Evolutionary conservation across 2,797 vertebrate species (phyloP).

Genomic region (Scyliorhinus canicula): DNA sequence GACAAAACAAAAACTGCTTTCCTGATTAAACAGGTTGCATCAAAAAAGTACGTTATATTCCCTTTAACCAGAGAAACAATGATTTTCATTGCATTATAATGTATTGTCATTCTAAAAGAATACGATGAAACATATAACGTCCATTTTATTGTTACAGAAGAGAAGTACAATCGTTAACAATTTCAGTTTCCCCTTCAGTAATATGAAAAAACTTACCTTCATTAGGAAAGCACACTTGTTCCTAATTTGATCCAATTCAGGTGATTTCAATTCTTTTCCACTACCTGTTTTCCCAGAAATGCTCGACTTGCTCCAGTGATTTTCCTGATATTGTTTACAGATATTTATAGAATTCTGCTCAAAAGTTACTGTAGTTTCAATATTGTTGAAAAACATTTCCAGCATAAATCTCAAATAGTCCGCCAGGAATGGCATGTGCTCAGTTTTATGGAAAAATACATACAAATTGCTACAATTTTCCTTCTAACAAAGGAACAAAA

Average conservation of each 20-base stretch:
- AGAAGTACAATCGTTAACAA: background rate
- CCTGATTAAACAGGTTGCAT: background rate
- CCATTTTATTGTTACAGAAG: background rate
- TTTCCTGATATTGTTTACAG: background rate
- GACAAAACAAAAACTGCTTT: background rate
- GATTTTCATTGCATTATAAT: background rate
- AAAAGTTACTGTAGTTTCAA: background rate
- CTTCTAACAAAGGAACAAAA: background rate
- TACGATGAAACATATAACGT: background rate
- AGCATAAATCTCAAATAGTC: background rate
- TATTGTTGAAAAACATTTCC: background rate
- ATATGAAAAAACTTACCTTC: background rate
- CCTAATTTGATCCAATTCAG: background rate
- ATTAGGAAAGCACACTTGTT: background rate
- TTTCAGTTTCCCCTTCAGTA: background rate
- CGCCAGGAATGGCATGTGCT: background rate
- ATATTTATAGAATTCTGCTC: background rate
- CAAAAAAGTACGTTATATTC: background rate
- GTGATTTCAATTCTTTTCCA: background rate
- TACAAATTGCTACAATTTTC: background rate
- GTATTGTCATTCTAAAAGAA: background rate
- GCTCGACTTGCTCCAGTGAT: background rate
- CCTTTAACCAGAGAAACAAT: background rate
- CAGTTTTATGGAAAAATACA: background rate
- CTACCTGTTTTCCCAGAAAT: background rate